phyloP scores from a whole-genome alignment of 2,888 invertebrate species.

The Adelognathus sp. region DNA sequence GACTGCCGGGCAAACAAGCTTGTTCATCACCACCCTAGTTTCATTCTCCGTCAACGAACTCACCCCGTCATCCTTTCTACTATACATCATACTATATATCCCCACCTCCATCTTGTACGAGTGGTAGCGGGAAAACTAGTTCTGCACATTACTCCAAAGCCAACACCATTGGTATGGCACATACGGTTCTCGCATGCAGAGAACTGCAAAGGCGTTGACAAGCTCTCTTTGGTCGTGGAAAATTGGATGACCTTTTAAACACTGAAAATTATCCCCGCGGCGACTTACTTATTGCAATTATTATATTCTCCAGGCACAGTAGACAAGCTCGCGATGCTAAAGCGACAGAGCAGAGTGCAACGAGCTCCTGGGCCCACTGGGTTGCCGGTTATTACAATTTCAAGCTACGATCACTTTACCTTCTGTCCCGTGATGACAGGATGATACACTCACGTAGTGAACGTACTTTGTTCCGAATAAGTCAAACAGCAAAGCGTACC shows the following conservation, averaged over 20 bases:
- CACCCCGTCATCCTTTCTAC: constrained; percentile 48
- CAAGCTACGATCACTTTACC: constrained; percentile 77
- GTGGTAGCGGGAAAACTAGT: constrained; percentile 39
- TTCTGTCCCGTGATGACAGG: constrained; percentile 69
- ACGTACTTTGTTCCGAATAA: constrained; percentile 12
- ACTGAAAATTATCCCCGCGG: constrained; percentile 76
- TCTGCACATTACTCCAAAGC: not conserved
- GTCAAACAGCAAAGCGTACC: constrained; percentile 71
- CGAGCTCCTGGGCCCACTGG: constrained; percentile 58
- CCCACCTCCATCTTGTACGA: constrained; percentile 19
- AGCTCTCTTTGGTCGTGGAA: constrained; percentile 71
- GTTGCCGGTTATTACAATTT: constrained; percentile 75
- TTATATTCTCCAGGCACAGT: constrained; percentile 63
- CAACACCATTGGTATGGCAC: constrained; percentile 25
- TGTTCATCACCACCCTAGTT: constrained; percentile 55
- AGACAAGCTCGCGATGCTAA: constrained; percentile 6
- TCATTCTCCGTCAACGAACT: constrained; percentile 30
- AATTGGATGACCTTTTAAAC: constrained; percentile 79
- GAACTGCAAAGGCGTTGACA: constrained; percentile 64
- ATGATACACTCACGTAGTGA: not conserved
- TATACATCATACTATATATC: constrained; percentile 35
- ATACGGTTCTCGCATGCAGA: constrained; percentile 60
- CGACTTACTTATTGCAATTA: constrained; percentile 74
- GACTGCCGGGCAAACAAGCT: constrained; percentile 73
- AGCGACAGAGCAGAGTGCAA: constrained; percentile 45